Conservation (phyloP, 2,888 invertebrate species). For the Nymphalis c-album region DNA sequence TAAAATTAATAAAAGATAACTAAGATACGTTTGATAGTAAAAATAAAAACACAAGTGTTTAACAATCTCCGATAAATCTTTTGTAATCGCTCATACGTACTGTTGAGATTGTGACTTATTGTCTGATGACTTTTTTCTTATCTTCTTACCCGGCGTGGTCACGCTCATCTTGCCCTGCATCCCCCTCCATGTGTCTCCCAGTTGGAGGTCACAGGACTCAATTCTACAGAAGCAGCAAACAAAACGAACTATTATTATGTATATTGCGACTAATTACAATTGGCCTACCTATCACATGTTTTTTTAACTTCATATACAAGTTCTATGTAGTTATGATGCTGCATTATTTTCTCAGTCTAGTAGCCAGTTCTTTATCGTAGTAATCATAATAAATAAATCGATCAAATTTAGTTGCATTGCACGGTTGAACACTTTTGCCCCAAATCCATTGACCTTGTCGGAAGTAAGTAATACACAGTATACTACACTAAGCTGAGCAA, state of each 20-base stretch:
- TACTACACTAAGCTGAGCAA: slow-evolving; percentile 1
- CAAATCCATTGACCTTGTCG: slow-evolving; percentile 18
- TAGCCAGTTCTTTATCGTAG: slow-evolving; percentile 8
- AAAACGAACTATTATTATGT: slow-evolving; percentile 66
- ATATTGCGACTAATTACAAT: slow-evolving; percentile 40
- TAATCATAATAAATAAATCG: slow-evolving; percentile 2
- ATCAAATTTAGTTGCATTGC: slow-evolving; percentile 5
- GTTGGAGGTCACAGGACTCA: slow-evolving; percentile 93
- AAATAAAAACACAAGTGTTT: slow-evolving; percentile 20
- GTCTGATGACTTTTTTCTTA: slow-evolving; percentile 86
- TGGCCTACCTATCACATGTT: slow-evolving; percentile 12
- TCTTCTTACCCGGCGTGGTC: slow-evolving; percentile 85
- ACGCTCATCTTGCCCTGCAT: slow-evolving; percentile 93
- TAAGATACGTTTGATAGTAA: slow-evolving; percentile 7
- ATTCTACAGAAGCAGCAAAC: slow-evolving; percentile 86
- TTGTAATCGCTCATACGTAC: slow-evolving; percentile 75
- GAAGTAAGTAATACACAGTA: not conserved
- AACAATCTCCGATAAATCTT: slow-evolving; percentile 50
- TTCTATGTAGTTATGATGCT: not conserved
- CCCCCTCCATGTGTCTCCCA: slow-evolving; percentile 86
- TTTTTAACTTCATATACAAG: too few relatives aligned
- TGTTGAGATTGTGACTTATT: slow-evolving; percentile 86
- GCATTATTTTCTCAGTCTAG: slow-evolving; percentile 1
- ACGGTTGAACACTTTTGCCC: slow-evolving; percentile 12
- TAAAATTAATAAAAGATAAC: not conserved